Conservation (phyloP, 2,888 invertebrate species). For the Drosophila fulvimacula region DNA sequence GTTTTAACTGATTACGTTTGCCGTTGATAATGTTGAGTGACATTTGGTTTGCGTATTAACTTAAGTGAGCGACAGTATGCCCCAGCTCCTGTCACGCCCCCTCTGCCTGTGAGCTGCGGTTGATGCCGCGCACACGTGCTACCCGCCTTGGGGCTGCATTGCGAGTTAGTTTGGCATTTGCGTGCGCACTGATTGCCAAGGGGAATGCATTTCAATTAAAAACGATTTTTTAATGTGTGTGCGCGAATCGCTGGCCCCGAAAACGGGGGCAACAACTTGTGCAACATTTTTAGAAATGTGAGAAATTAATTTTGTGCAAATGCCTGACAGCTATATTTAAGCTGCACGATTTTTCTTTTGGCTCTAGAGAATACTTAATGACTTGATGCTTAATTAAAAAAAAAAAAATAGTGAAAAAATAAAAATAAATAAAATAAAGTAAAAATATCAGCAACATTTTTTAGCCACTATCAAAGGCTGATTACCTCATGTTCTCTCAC, state of each 20-base stretch:
- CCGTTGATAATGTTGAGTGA: conserved; percentile 80
- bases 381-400: conserved; percentile 8
- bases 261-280: conserved; percentile 3
- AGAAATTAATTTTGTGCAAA: conserved; percentile 64
- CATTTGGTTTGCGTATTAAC: conserved; percentile 81
- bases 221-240: conserved; percentile 68
- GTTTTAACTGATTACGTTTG: conserved; percentile 80
- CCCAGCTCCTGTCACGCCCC: conserved; percentile 7
- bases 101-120: conserved; percentile 18
- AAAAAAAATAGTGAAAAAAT: not conserved
- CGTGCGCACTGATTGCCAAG: conserved; percentile 66
- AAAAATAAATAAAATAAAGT: not conserved
- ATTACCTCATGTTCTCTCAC: conserved; percentile 21
- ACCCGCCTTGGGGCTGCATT: conserved; percentile 23
- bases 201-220: conserved; percentile 76
- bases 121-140: conserved; percentile 19
- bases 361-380: conserved; percentile 8
- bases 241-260: conserved; percentile 10
- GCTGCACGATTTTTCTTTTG: conserved; percentile 15
- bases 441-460: not conserved
- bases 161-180: conserved; percentile 61
- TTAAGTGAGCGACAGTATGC: conserved; percentile 73
- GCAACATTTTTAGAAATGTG: conserved; percentile 45
- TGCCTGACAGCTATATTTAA: conserved; percentile 23
- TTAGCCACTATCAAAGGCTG: conserved; percentile 2